Base-by-base conservation (phyloP, 2,113 vertebrate species). In the Pachycephala philippinensis region DNA sequence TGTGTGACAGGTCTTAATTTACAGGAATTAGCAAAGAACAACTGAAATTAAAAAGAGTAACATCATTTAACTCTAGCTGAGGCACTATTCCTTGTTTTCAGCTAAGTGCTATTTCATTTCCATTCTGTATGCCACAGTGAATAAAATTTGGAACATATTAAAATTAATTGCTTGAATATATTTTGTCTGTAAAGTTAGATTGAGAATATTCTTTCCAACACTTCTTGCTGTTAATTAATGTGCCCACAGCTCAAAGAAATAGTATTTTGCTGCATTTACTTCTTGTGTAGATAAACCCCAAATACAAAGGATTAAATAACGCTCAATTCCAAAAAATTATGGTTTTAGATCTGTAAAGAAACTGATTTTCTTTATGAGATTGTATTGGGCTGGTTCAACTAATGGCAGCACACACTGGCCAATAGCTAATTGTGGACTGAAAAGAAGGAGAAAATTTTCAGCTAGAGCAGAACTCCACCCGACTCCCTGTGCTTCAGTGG, bases 91-190 rank as follows among this genome's bases (percentile, higher is more conserved):
- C n/a, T 89, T 94, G 24, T 90, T 89, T 87, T 90, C 35, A 75
- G 37, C 8, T 74, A 92, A 70, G 54, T 90, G 35, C 18, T 91
- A 52, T 74, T 90, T 92, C 27, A 61, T 93, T 90, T 94, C 60
- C 33, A 75, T 90, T 70, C 81, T 71, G 21, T 81, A 66, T 84
- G 85, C 31, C 45, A 64, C 37, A 64, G 35, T 94, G 86, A 86
- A 94, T 83, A 85, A 95, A 90, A 92, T 81, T 78, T 68, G 40
- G 53, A 86, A 84, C 83, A 78, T 53, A 78, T 74, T 90, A 90
- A 97, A 93, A 96, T 89, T 74, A 90, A 94, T 92, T 70, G 44
- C 49, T 45, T 42, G 76, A 89, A 93, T 89, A 89, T 92, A 95
- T 92, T 92, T 89, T 56, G 18, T 78, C 90, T 90, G 37, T 92